These are phyloP conservation scores for Masnerella sp. DNA, from an alignment of 2,888 invertebrate species.

Conservation along the genomic window DNA sequence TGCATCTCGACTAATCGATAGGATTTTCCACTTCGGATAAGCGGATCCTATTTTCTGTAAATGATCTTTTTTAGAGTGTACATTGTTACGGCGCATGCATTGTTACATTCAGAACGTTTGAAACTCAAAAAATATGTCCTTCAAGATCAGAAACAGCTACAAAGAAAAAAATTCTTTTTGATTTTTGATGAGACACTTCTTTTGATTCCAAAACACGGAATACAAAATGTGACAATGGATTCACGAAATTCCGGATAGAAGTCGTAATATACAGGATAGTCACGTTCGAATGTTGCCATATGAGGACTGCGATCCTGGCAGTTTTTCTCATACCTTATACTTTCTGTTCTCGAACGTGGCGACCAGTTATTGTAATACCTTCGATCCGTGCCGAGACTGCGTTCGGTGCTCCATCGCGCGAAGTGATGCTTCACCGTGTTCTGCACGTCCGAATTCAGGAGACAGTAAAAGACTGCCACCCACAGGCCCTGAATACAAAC, in stretches of 20 bases:
- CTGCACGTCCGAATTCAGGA: slow-evolving; percentile 94
- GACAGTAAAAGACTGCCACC: slow-evolving; percentile 94
- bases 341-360: slow-evolving; percentile 88
- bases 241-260: slow-evolving; percentile 39
- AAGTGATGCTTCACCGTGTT: slow-evolving; percentile 90
- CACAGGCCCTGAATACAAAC: slow-evolving; percentile 85
- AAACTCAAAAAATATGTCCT: slow-evolving; percentile 2
- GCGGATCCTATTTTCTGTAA: slow-evolving; percentile 47
- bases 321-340: slow-evolving; percentile 83
- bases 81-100: slow-evolving; percentile 31
- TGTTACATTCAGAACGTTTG: slow-evolving; percentile 23
- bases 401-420: slow-evolving; percentile 86
- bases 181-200: no score
- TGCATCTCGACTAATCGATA: no score
- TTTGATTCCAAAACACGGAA: slow-evolving; percentile 14
- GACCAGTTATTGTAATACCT: slow-evolving; percentile 90
- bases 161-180: no score
- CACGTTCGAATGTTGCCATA: slow-evolving; percentile 57
- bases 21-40: slow-evolving; percentile 1
- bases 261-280: slow-evolving; percentile 46
- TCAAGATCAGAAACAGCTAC: slow-evolving; percentile 4
- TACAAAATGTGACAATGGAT: slow-evolving; percentile 34
- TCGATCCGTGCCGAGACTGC: slow-evolving; percentile 82
- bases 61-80: slow-evolving; percentile 41
- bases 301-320: slow-evolving; percentile 60